Conservation (phyloP, 2,113 vertebrate genomes). For the Riparia riparia region DNA sequence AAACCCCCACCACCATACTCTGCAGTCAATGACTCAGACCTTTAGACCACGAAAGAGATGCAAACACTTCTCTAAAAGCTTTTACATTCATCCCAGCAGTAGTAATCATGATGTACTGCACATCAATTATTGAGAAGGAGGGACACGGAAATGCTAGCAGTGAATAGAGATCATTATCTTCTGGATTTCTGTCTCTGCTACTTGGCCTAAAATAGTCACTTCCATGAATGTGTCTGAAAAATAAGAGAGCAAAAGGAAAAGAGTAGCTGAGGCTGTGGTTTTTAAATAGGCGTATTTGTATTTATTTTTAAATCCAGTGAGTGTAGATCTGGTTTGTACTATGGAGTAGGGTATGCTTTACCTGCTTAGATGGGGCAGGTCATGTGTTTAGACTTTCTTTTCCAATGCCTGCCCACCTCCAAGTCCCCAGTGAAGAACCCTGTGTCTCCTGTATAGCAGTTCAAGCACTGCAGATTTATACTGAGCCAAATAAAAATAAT, state of each 20-base stretch:
- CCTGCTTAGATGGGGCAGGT: neutral
- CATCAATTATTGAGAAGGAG: constrained; percentile 1
- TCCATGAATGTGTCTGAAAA: neutral
- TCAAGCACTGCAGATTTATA: neutral
- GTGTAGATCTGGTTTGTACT: neutral
- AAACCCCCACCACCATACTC: neutral
- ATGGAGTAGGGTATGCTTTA: accelerated
- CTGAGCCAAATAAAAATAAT: neutral
- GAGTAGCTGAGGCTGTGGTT: neutral
- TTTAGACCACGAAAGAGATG: neutral
- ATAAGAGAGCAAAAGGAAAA: neutral
- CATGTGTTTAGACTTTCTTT: neutral
- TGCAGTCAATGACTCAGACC: neutral
- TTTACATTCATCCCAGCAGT: neutral
- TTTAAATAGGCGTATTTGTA: neutral
- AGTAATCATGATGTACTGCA: neutral
- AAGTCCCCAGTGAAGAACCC: neutral
- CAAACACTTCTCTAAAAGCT: neutral
- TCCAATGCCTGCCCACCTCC: neutral
- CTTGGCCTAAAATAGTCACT: neutral
- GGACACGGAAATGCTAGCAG: accelerated
- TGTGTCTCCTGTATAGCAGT: neutral
- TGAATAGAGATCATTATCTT: neutral
- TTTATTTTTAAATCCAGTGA: neutral
- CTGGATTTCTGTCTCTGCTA: neutral